Evolutionary conservation across 2,888 invertebrate species (phyloP), one percentile per base, ranked within the genome.

Genomic region (Tiliacea aurago): DNA sequence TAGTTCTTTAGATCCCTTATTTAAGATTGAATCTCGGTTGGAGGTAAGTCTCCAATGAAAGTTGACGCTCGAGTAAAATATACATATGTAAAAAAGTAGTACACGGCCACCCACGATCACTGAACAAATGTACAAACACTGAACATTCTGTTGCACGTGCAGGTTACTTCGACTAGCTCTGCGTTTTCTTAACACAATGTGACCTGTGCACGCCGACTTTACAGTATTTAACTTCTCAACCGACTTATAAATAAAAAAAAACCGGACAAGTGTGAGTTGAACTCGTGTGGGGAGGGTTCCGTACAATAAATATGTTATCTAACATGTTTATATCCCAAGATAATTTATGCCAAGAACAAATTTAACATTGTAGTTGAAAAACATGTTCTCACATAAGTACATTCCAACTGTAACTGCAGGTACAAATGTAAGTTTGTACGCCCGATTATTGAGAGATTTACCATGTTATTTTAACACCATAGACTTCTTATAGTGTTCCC

Each of bases 71-170:
- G 89, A 89, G 91, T 92, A 90, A 91, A 92, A 90, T 92, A 90
- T 91, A 92, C 89, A 90, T 89, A 93, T 90, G 93, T 93, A 94
- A 95, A 95, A 94, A 95, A 92, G 93, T 91, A 91, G 88, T 91
- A 86, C 88, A 83, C 90, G 94, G 91, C 95, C 95, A 95, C 95
- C 95, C 95, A 95, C 94, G 94, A 93, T 88, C 90, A 87, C 86
- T 81, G 83, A 80, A 83, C 85, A 85, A 84, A 84, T 87, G 86
- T 70, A 86, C 87, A 86, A 86, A 87, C 86, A 85, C 79, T 78
- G 84, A 84, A 86, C 88, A 84, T 84, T 84, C 84, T 84, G 79
- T 81, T 88, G 87, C 87, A 89, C 87, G 87, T 88, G 88, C 85
- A 86, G 55, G 64, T 76, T 73, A 81, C 84, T 84, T 75, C 73